These are phyloP conservation scores for Pteruthius melanotis DNA, from an alignment of 2,113 vertebrate genomes.

Conservation along the genomic window DNA sequence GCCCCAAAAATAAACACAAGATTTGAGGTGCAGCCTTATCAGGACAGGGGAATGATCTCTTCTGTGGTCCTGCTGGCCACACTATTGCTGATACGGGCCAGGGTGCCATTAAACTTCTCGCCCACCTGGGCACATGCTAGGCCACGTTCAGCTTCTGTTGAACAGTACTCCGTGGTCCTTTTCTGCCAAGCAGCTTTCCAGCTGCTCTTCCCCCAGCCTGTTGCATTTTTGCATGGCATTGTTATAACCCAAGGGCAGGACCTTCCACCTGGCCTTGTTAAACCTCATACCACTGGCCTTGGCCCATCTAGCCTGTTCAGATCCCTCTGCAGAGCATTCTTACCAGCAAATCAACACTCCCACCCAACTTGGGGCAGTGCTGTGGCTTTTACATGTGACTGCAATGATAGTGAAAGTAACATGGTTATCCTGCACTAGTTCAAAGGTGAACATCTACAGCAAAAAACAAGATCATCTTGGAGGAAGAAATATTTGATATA, in stretches of 20 bases:
- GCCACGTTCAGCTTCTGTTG: not conserved
- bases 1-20: too few species aligned
- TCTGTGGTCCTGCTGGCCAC: not conserved
- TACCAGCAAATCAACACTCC: not conserved
- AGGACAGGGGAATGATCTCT: not conserved
- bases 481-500: not conserved
- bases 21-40: not conserved
- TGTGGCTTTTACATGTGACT: not conserved
- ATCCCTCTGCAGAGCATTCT: not conserved
- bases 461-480: not conserved
- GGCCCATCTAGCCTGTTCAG: not conserved
- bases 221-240: not conserved
- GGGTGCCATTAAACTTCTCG: not conserved
- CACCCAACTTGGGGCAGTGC: not conserved
- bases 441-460: not conserved
- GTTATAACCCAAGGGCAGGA: not conserved
- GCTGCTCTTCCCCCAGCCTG: not conserved
- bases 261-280: not conserved
- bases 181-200: not conserved
- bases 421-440: not conserved
- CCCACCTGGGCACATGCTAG: too few species aligned
- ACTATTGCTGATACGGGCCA: not conserved
- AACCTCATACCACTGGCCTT: not conserved
- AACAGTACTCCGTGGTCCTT: not conserved
- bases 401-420: not conserved